Conservation (phyloP, 2,888 invertebrate genomes). For the Timandra comae region DNA sequence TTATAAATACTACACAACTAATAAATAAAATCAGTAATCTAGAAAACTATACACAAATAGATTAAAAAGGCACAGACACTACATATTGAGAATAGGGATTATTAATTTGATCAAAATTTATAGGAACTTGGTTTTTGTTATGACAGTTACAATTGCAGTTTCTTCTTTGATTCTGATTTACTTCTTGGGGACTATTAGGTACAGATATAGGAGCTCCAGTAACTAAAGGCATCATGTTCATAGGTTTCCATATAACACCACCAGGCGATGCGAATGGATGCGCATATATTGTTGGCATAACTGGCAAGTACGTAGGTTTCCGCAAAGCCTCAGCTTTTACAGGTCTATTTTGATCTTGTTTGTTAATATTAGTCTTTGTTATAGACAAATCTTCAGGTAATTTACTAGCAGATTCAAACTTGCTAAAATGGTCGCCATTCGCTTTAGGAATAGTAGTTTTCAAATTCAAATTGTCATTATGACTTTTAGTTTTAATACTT, state of each 20-base stretch:
- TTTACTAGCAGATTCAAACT: too few relatives aligned
- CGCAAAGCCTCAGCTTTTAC: constrained; percentile 5
- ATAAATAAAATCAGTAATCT: too few relatives aligned
- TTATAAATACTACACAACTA: too few relatives aligned
- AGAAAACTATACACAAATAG: too few relatives aligned
- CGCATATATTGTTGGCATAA: constrained; percentile 33
- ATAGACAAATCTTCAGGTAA: too few relatives aligned
- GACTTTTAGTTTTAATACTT: too few relatives aligned
- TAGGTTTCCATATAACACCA: constrained; percentile 46
- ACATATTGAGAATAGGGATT: constrained; percentile 37
- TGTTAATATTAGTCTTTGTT: constrained; percentile 5
- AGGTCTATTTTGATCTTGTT: too few relatives aligned
- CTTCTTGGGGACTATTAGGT: constrained; percentile 13
- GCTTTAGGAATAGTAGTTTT: too few relatives aligned
- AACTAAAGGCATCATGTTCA: constrained; percentile 31
- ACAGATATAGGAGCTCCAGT: constrained; percentile 18
- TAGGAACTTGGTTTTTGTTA: constrained; percentile 12
- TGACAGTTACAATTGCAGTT: constrained; percentile 48
- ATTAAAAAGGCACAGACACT: constrained; percentile 34
- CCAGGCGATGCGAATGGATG: constrained; percentile 32
- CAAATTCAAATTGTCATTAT: too few relatives aligned
- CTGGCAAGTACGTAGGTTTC: constrained; percentile 21
- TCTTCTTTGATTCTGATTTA: constrained; percentile 16
- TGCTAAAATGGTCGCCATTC: too few relatives aligned
- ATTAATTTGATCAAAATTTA: constrained; percentile 5